These are phyloP conservation scores for Theropithecus gelada DNA, from an alignment of 2,113 vertebrate genomes.

Conservation along the genomic window DNA sequence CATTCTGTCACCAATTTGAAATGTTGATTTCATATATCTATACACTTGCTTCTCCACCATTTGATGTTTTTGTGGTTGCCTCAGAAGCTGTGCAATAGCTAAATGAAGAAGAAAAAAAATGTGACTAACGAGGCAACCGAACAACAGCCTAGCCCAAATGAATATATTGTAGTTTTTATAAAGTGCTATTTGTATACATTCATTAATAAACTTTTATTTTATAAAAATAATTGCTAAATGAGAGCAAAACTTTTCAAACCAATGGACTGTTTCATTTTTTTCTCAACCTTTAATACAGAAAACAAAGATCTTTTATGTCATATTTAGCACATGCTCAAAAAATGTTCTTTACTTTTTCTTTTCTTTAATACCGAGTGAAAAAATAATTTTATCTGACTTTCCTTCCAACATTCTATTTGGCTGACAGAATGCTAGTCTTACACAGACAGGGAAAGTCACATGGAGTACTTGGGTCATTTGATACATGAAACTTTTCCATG, in stretches of 20 bases:
- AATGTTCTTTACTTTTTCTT: not conserved
- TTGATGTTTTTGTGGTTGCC: not conserved
- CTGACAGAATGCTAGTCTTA: not conserved
- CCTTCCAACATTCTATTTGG: not conserved
- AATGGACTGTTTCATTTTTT: not conserved
- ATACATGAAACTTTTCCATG: not conserved
- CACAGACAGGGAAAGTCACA: not conserved
- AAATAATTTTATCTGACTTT: not conserved
- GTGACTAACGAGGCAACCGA: not conserved
- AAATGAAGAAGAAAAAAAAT: not conserved
- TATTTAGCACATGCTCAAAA: not conserved
- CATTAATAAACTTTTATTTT: conserved; percentile 14
- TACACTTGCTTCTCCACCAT: not conserved
- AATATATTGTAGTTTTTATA: conserved; percentile 3
- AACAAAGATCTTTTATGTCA: not conserved
- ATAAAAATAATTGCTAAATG: not conserved
- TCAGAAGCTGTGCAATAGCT: not conserved
- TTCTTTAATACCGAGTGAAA: not conserved
- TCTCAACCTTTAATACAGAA: conserved; percentile 4
- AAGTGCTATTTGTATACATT: not conserved
- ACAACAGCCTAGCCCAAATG: not conserved
- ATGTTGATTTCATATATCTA: not conserved
- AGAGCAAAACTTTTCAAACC: conserved; percentile 10
- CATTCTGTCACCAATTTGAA: not conserved
- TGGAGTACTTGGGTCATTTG: not conserved